Conservation (phyloP, 2,113 vertebrate species). For the Pedionomus torquatus region DNA sequence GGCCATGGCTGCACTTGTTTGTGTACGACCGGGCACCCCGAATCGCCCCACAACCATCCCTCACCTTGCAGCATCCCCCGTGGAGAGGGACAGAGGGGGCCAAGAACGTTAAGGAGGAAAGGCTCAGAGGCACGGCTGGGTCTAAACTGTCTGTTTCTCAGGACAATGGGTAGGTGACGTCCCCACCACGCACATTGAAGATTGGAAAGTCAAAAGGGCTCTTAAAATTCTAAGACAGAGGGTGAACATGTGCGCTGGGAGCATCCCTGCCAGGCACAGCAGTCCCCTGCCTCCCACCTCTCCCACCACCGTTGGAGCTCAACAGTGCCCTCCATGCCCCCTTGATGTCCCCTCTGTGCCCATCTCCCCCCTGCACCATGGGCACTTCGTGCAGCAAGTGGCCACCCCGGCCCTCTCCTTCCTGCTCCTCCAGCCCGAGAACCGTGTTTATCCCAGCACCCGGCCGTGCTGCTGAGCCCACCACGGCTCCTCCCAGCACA, state of each 20-base stretch:
- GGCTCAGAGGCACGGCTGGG: not conserved
- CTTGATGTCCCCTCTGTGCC: accelerated
- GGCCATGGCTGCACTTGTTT: not conserved
- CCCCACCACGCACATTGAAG: accelerated
- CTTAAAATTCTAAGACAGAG: not conserved
- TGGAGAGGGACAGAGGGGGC: too few relatives aligned
- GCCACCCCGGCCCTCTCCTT: not conserved
- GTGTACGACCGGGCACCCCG: accelerated
- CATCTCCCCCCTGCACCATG: not conserved
- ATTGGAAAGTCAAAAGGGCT: not conserved
- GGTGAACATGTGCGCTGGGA: not conserved
- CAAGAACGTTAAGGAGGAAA: not conserved
- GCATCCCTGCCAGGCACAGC: not conserved
- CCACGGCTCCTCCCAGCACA: not conserved
- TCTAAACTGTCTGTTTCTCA: not conserved
- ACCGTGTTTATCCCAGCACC: not conserved
- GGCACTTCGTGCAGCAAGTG: not conserved
- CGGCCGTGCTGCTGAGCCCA: not conserved
- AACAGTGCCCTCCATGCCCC: not conserved
- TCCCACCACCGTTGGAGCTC: not conserved
- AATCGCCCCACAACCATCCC: not conserved
- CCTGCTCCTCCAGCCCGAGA: not conserved
- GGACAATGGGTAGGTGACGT: not conserved
- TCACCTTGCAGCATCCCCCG: not conserved
- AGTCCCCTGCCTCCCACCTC: not conserved